Percentiles rank a stretch among this genome's conserved stretches.
Conservation (phyloP, 2,113 vertebrate species). For the Pogona vitticeps region DNA sequence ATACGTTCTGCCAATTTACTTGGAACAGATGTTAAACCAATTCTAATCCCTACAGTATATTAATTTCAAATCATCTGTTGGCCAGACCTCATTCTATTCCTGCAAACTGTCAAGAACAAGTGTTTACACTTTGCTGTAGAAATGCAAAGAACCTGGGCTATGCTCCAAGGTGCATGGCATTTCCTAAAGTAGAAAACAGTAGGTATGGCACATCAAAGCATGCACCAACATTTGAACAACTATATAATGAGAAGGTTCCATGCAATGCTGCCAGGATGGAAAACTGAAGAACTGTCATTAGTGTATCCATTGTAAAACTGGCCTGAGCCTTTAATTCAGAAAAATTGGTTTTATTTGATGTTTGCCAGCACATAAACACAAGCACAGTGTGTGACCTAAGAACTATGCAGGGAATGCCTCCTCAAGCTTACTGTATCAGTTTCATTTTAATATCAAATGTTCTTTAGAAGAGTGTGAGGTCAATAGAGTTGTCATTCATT, state of each 20-base stretch:
- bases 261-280: neutral
- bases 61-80: neutral
- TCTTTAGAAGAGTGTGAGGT: slow-evolving; percentile 24
- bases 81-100: neutral
- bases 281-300: neutral
- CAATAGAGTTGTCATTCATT: slow-evolving; percentile 10
- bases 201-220: neutral
- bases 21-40: neutral
- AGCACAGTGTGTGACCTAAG: neutral
- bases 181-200: neutral
- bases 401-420: slow-evolving; percentile 4
- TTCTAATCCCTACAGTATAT: neutral
- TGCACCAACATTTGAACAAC: neutral
- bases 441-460: slow-evolving; percentile 26
- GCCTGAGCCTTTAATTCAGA: neutral
- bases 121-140: neutral
- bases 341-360: neutral
- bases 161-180: neutral
- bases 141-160: neutral
- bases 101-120: neutral
- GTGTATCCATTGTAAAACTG: neutral
- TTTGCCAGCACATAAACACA: neutral
- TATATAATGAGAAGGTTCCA: no score
- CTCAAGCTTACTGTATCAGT: slow-evolving; percentile 7
- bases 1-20: neutral